Evolutionary conservation across 37 sponge, comb jelly and placozoan species (phyloP), one percentile per base, ranked within the genome.

Genomic region (Mnemiopsis leidyi): DNA sequence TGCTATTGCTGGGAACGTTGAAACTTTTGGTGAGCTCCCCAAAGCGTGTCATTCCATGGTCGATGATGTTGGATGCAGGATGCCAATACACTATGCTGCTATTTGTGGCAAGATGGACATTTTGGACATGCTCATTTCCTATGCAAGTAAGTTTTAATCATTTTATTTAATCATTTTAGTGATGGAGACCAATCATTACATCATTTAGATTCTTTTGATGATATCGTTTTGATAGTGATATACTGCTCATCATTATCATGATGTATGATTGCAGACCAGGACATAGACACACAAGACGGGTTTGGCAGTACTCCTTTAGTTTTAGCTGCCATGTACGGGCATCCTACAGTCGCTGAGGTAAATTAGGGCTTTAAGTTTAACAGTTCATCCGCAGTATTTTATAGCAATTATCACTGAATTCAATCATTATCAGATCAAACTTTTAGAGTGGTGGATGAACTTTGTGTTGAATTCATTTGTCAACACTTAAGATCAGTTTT

Each of bases 41-140:
- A 21, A 21, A 21, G 29, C 24, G 2, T 69, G 73, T 69, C 73
- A 28, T 25, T 23, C 73, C 29, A 25, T 69, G 73, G 29, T 25
- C 2, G 73, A 69, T 25, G n/a, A 20, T 28, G 28, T 69, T 21
- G 73, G 28, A 25, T 28, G 29, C 73, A 5, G 73, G 29, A 21
- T 69, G 73, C 73, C 73, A 5, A 25, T 69, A 69, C 73, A 69
- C 73, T 69, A 69, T 25, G 73, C 73, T 28, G 73, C 73, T 25
- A 69, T 69, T 25, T 69, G 73, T 69, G 73, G 73, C 24, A 69
- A 25, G 73, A 21, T 28, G 73, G 73, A 69, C 29, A 25, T 69
- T 25, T n/a, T 69, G 24, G 73, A 69, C 61, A 48, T 48, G 61
- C 61, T 48, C 61, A 48, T 48, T 13, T 48, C 61, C 13, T 48